Evolutionary conservation across 2,888 invertebrate genomes (phyloP), one percentile per base, ranked within the genome.

Genomic region (Drosophila parthenogenetica): DNA sequence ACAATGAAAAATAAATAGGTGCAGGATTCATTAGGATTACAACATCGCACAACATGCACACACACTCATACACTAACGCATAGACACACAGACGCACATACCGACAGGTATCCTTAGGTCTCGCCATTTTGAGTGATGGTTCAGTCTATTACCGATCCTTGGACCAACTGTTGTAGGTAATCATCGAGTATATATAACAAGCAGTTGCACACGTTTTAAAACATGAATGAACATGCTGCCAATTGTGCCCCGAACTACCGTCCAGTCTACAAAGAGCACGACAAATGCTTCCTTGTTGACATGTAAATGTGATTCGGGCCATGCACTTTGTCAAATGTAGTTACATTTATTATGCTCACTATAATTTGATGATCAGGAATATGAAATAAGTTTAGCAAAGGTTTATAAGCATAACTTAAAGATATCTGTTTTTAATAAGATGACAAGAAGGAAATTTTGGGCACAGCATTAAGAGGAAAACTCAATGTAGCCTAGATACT

Each of bases 1-100:
- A 85, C 85, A 85, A 83, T 85, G 85, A 88, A 85, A 85, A 88
- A 85, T 85, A 85, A 88, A 85, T 85, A 88, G 88, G 88, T 88
- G 72, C 84, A 79, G 88, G 88, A 87, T 85, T 85, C 85, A 85
- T 85, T 85, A 85, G 85, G 85, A 85, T 85, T 85, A 85, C 86
- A 81, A 74, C 79, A 73, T 69, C 53, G 64, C 65, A 78, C 61
- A 68, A 66, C 65, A 39, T 29, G 54, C 39, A 14, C 32, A 48
- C 8, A 45, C 43, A 59, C 49, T 42, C 54, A 42, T 14, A 29
- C 29, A 46, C 16, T 50, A 50, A 55, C 25, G 53, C 32, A 37
- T 25, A 29, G 17, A n/a, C 39, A 19, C 10, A 39, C n/a, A 46
- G 11, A 53, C 54, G 51, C 32, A 53, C 32, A 29, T 32, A 32